These are phyloP conservation scores for Hecatera dysodea DNA, from an alignment of 2,888 invertebrate species.

Conservation along the genomic window DNA sequence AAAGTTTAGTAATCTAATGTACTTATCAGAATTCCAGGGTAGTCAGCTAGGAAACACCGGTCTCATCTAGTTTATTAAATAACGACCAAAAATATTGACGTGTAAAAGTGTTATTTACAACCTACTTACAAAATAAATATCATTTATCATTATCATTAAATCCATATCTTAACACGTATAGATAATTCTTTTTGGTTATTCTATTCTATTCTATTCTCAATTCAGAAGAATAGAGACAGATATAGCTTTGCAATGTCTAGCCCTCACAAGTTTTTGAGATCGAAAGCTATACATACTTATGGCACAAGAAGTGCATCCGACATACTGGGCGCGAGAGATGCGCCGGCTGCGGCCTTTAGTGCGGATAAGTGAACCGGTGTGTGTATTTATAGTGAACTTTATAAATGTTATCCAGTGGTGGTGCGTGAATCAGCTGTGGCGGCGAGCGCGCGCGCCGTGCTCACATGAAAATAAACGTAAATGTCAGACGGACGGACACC, in stretches of 20 bases:
- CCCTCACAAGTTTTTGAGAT: neutral
- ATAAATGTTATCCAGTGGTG: conserved; percentile 38
- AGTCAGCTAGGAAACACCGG: too few species aligned
- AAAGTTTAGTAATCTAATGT: neutral
- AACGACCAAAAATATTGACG: too few species aligned
- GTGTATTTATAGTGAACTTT: conserved; percentile 44
- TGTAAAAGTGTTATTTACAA: too few species aligned
- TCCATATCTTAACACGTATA: neutral
- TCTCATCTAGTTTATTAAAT: too few species aligned
- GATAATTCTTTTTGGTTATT: neutral
- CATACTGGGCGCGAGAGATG: neutral
- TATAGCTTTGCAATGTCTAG: neutral
- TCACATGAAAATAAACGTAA: conserved; percentile 60
- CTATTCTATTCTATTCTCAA: too few species aligned
- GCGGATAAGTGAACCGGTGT: conserved; percentile 13
- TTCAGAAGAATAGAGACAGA: conserved; percentile 4
- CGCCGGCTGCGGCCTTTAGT: conserved; percentile 2
- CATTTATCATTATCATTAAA: too few species aligned
- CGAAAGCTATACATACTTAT: neutral
- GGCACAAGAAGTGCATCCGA: neutral
- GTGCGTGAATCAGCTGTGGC: conserved; percentile 56
- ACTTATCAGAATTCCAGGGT: too few species aligned
- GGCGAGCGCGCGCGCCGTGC: neutral
- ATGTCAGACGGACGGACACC: conserved; percentile 54
- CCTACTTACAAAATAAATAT: too few species aligned